Base-by-base conservation (phyloP, 2,797 vertebrate species). In the Gallinago solitaria region DNA sequence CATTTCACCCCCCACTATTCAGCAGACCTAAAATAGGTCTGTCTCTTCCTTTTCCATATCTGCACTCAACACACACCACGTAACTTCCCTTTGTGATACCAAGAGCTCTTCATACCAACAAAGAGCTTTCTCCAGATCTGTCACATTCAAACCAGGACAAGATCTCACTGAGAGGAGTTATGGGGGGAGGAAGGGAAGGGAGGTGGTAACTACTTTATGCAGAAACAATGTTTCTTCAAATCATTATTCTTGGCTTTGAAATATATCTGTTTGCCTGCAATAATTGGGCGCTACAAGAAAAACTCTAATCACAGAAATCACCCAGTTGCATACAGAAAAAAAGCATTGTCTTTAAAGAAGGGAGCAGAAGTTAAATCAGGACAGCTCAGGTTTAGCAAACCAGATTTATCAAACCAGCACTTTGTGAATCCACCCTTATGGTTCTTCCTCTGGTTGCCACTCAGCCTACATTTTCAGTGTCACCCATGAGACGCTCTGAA, bases 151-250 rank as follows among this genome's bases (percentile, higher is more conserved):
- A 63, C 12, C 37, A 21, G 27, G 60, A 41, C 18, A 63, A 43
- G 37, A 53, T 77, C 16, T 80, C 68, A 57, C 25, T 25, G 16
- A 35, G 27, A 35, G 16, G 12, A 39, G 19, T 45, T 35, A n/a
- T 0, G 8, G 19, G 28, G 9, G 3, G 3, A 9, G 6, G 6
- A 4, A 16, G 6, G 33, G n/a, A 87, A 83, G 33, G 11, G 6
- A 80, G 5, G 28, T 76, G 21, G 61, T 89, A 75, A 54, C 23
- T 54, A 65, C 21, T 41, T 67, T 41, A 59, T 77, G 17, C 15
- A 83, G 39, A 77, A n/a, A 57, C 3, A 8, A 64, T 70, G 18
- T 18, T 80, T 48, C 35, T 59, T 87, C 43, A 87, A 94, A 65
- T 50, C 30, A 24, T 47, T 80, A 56, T 28, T 74, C 60, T 51